Evolutionary conservation across 2,113 vertebrate species (phyloP), one percentile per base, ranked within the genome.

Genomic region (Channa maculata): DNA sequence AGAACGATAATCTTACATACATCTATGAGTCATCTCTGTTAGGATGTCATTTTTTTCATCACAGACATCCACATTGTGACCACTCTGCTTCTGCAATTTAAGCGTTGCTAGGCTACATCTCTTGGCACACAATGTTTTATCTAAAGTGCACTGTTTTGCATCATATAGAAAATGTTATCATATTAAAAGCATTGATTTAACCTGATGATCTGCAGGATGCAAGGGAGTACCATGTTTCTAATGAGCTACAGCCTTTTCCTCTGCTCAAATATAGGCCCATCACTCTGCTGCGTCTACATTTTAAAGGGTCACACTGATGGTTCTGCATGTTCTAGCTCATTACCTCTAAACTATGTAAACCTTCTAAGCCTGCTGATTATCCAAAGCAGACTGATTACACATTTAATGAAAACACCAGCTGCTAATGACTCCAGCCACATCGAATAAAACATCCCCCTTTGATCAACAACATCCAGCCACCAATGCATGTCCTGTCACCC

Each of bases 51-150:
- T 50, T 64, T 33, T 55, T 70, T 73, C 60, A 65, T 58, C 43
- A 9, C 7, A 54, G 55, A 41, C 41, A 14, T 70, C 53, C 57
- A 44, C 4, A 52, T 36, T 3, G 3, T 64, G 44, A 60, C 55
- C 43, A 0, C 15, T 66, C 13, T 37, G 50, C 33, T 33, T 8
- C 77, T 61, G 58, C 38, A 37, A 5, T 43, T 59, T 52, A 62
- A 79, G 51, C 1, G 86, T 88, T 86, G 86, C 88, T 86, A 86
- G 74, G 91, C 63, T 86, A 88, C 89, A 45, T 41, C 48, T 74
- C 71, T 36, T 55, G 13, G 14, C 68, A 75, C 73, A 83, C 64
- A 75, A 71, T 75, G 45, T 79, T 76, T 79, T 72, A 71, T 62
- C 77, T 54, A 14, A 76, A 79, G 59, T 69, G 62, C 65, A 13